phyloP scores from a whole-genome alignment of 2,797 vertebrate species.

The Crenichthys baileyi region DNA sequence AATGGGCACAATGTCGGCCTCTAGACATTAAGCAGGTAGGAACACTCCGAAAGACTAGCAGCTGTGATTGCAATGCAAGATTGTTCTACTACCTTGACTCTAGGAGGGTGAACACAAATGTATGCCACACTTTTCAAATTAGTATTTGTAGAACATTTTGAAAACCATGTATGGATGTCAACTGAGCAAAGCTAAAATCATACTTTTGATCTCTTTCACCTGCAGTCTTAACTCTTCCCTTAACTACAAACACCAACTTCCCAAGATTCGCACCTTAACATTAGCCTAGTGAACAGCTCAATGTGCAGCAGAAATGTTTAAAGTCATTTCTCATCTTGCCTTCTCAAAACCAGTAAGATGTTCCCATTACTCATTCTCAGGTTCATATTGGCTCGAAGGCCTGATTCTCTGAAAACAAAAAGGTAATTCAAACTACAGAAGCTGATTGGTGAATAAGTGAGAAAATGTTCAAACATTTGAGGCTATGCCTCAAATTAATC shows the following conservation, averaged over 20 bases:
- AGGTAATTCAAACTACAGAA: not conserved
- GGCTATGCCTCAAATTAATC: slow-evolving; percentile 26
- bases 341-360: slow-evolving; percentile 5
- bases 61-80: too few species aligned
- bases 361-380: not conserved
- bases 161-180: not conserved
- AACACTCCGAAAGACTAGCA: too few species aligned
- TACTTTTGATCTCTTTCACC: not conserved
- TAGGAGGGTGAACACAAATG: too few species aligned
- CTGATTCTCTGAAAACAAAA: not conserved
- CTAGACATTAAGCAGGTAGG: too few species aligned
- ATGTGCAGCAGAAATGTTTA: slow-evolving; percentile 9
- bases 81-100: too few species aligned
- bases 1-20: too few species aligned
- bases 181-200: not conserved
- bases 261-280: slow-evolving; percentile 22
- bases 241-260: slow-evolving; percentile 5
- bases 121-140: not conserved
- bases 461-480: not conserved
- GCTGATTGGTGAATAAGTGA: not conserved
- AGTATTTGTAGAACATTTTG: fast-evolving
- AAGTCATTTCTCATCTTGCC: slow-evolving; percentile 22
- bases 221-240: not conserved
- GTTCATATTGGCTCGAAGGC: not conserved
- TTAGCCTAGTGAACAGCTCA: slow-evolving; percentile 31